Evolutionary conservation across 2,888 invertebrate species (phyloP).

Genomic region (Cetonia aurata): DNA sequence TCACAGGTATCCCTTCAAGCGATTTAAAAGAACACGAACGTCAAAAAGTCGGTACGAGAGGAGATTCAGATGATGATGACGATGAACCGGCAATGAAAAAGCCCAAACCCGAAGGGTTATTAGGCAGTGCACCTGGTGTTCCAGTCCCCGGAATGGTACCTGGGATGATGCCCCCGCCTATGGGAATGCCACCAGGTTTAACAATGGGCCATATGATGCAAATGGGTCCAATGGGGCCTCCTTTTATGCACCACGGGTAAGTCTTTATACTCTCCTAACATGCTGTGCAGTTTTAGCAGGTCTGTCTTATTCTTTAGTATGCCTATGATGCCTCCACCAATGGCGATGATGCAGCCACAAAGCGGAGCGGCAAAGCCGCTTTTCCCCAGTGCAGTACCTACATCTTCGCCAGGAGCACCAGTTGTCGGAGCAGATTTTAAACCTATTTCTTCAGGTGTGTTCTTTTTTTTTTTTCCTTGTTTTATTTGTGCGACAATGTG

Average conservation of each 20-base stretch:
- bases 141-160: slow-evolving; percentile 76
- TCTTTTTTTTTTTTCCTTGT: slow-evolving; percentile 20
- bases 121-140: slow-evolving; percentile 74
- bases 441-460: slow-evolving; percentile 72
- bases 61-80: slow-evolving; percentile 73
- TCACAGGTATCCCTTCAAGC: slow-evolving; percentile 84
- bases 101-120: slow-evolving; percentile 77
- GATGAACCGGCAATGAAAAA: slow-evolving; percentile 87
- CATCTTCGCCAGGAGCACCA: slow-evolving; percentile 70
- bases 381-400: slow-evolving; percentile 83
- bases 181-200: slow-evolving; percentile 72
- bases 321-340: slow-evolving; percentile 69
- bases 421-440: slow-evolving; percentile 75
- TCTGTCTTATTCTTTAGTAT: slow-evolving; percentile 62
- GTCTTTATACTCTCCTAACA: slow-evolving; percentile 2
- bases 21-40: slow-evolving; percentile 95
- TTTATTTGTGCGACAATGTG: slow-evolving; percentile 24
- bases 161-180: slow-evolving; percentile 73
- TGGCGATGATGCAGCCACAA: slow-evolving; percentile 70
- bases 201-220: slow-evolving; percentile 76
- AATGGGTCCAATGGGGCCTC: slow-evolving; percentile 72
- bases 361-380: slow-evolving; percentile 78
- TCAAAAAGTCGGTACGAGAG: slow-evolving; percentile 75
- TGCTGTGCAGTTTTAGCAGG: not conserved
- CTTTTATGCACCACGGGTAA: slow-evolving; percentile 56